Conservation (phyloP, 92 coral and sea anemone species). For the Parazoanthus darwini region DNA sequence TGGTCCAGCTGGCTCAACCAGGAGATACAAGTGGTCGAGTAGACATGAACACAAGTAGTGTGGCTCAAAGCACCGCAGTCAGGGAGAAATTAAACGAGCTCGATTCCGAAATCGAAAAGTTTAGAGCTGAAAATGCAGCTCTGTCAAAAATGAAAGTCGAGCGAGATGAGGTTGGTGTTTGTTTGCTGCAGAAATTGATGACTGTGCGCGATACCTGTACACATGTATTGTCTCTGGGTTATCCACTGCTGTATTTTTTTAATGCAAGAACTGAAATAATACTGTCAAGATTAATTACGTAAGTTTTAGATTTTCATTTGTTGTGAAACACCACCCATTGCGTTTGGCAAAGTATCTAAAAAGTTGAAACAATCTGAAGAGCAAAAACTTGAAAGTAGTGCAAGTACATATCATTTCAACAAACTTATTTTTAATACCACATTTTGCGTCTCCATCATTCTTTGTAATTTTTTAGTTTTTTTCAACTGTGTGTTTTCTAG, state of each 20-base stretch:
- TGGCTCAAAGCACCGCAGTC: constrained; percentile 76
- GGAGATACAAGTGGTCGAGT: not conserved
- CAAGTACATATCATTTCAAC: not conserved
- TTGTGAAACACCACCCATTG: too few relatives aligned
- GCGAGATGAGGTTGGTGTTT: constrained; percentile 81
- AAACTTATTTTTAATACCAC: not conserved
- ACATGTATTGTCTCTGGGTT: not conserved
- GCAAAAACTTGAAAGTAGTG: not conserved
- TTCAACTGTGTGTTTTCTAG: too few relatives aligned
- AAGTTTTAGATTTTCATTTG: too few relatives aligned
- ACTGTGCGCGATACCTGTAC: not conserved
- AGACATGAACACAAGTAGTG: constrained; percentile 1
- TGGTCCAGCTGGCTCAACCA: not conserved
- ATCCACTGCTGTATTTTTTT: not conserved
- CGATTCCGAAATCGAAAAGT: constrained; percentile 89
- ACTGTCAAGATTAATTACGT: too few relatives aligned
- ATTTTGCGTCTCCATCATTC: not conserved
- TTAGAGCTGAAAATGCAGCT: constrained; percentile 86
- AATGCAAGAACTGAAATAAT: too few relatives aligned
- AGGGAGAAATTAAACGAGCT: constrained; percentile 92
- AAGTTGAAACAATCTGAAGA: not conserved
- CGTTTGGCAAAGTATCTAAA: not conserved
- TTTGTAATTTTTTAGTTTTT: not conserved
- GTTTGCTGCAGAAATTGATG: not conserved
- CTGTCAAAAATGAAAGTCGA: constrained; percentile 76